Evolutionary conservation across 1,140 invertebrate species (phyloP).

Genomic region (Hestina assimilis): DNA sequence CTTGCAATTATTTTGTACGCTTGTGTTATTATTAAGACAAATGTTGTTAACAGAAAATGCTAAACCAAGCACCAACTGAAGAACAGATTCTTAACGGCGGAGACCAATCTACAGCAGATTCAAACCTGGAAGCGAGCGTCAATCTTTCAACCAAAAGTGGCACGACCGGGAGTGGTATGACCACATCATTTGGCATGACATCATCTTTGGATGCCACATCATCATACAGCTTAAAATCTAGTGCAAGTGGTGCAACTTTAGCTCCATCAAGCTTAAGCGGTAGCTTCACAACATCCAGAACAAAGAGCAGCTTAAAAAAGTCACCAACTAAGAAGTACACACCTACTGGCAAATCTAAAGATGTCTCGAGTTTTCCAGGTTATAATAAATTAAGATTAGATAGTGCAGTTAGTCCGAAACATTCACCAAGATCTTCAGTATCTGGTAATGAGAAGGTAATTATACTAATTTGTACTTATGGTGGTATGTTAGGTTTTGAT

Average conservation of each 20-base stretch:
- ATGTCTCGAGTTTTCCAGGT: slow-evolving; percentile 56
- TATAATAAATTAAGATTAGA: slow-evolving; percentile 74
- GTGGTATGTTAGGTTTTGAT: too few species aligned
- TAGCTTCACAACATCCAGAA: slow-evolving; percentile 60
- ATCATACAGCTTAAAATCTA: slow-evolving; percentile 67
- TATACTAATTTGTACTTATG: not conserved
- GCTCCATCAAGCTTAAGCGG: slow-evolving; percentile 65
- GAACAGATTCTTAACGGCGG: slow-evolving; percentile 57
- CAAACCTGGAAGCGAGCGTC: slow-evolving; percentile 50
- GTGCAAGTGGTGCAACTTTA: slow-evolving; percentile 53
- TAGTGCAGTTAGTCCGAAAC: slow-evolving; percentile 74
- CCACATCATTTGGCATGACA: slow-evolving; percentile 56
- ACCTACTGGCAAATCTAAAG: slow-evolving; percentile 53
- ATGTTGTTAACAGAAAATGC: slow-evolving; percentile 53
- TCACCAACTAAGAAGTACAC: slow-evolving; percentile 66
- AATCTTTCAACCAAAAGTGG: slow-evolving; percentile 55
- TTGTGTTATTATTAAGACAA: not conserved
- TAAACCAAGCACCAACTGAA: slow-evolving; percentile 67
- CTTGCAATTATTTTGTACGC: too few species aligned
- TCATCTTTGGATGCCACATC: slow-evolving; percentile 63
- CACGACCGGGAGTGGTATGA: slow-evolving; percentile 53
- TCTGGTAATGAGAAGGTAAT: slow-evolving; percentile 58
- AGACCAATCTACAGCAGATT: slow-evolving; percentile 51
- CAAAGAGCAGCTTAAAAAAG: slow-evolving; percentile 70
- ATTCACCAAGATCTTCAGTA: slow-evolving; percentile 53